These are phyloP conservation scores for Manis javanica DNA, from an alignment of 2,797 vertebrate species.

Conservation along the genomic window DNA sequence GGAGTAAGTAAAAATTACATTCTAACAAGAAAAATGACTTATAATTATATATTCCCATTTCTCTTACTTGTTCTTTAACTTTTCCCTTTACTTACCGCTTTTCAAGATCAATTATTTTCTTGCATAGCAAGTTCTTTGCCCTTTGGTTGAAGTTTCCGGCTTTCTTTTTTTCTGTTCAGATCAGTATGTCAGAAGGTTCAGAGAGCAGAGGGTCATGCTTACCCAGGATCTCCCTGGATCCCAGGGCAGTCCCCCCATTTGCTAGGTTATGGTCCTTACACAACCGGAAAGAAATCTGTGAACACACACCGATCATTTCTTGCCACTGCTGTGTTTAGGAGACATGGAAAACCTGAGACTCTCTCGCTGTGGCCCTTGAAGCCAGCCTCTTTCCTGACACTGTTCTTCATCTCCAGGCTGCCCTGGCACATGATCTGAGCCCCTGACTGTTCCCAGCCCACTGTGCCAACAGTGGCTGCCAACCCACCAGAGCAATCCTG, in stretches of 20 bases:
- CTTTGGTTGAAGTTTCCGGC: not conserved
- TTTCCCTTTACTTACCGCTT: not conserved
- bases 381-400: not conserved
- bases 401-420: not conserved
- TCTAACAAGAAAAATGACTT: not conserved
- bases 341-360: not conserved
- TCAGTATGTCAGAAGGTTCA: not conserved
- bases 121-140: not conserved
- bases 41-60: not conserved
- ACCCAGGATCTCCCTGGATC: not conserved
- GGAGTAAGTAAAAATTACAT: constrained; percentile 8
- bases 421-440: not conserved
- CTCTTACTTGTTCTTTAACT: not conserved
- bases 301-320: not conserved
- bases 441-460: not conserved
- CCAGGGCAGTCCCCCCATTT: not conserved
- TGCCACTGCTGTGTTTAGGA: not conserved
- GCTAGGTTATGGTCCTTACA: not conserved
- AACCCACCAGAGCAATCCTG: not conserved
- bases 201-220: not conserved
- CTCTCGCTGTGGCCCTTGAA: not conserved
- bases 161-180: not conserved
- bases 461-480: not conserved
- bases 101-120: not conserved
- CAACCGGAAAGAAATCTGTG: not conserved